Percentiles rank a stretch among this genome's conserved stretches.
Conservation (phyloP, 2,888 invertebrate genomes). For the Sinohyriopsis cumingii region DNA sequence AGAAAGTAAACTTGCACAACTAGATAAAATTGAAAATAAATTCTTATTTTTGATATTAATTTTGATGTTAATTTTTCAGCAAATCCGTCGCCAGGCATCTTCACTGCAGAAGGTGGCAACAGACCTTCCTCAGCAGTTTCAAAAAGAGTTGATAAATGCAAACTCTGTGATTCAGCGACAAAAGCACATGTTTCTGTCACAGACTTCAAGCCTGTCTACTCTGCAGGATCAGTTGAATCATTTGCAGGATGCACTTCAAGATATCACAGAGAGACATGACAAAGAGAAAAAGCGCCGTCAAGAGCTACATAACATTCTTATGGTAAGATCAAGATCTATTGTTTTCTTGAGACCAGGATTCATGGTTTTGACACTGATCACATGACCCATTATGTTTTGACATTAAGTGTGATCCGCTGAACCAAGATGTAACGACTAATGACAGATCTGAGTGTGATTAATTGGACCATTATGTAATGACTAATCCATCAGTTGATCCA, state of each 20-base stretch:
- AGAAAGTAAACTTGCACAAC: too few relatives aligned
- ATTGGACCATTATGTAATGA: too few relatives aligned
- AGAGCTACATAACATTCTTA: constrained; percentile 63
- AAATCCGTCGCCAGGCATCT: constrained; percentile 41
- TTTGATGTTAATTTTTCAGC: constrained; percentile 18
- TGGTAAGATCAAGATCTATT: constrained; percentile 41
- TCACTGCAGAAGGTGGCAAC: constrained; percentile 45
- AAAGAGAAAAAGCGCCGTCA: constrained; percentile 62
- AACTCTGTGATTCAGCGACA: constrained; percentile 53
- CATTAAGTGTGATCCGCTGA: too few relatives aligned
- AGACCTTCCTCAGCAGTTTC: constrained; percentile 52
- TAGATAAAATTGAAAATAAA: background rate
- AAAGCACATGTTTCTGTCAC: constrained; percentile 47
- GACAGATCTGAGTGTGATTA: too few relatives aligned
- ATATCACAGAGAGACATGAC: constrained; percentile 56
- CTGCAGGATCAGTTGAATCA: constrained; percentile 53
- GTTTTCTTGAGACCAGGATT: too few relatives aligned
- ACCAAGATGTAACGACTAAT: too few relatives aligned
- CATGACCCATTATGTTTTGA: too few relatives aligned
- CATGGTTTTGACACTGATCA: too few relatives aligned
- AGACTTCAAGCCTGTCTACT: constrained; percentile 54
- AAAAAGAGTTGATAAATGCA: constrained; percentile 48
- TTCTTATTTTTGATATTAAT: background rate
- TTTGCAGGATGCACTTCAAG: constrained; percentile 49
- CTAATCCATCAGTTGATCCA: too few relatives aligned